Evolutionary conservation across 1,140 invertebrate genomes (phyloP).

Genomic region (Elymnias hypermnestra): DNA sequence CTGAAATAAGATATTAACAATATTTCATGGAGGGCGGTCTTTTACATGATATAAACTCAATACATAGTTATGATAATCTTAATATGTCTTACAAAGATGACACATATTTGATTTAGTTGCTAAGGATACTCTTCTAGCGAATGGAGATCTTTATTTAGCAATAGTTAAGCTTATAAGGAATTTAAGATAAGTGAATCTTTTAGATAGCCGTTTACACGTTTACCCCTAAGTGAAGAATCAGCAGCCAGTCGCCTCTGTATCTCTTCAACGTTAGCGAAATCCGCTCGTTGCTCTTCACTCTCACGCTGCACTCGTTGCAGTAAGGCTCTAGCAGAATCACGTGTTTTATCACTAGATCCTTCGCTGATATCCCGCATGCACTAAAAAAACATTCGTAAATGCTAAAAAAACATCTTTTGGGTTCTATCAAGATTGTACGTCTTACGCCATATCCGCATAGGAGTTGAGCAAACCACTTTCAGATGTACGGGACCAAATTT

Average conservation of each 20-base stretch:
- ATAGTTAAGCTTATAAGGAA: too few species aligned
- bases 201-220: too few species aligned
- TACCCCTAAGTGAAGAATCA: slow-evolving; percentile 34
- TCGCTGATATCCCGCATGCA: slow-evolving; percentile 24
- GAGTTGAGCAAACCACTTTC: not conserved
- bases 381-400: slow-evolving; percentile 14
- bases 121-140: too few species aligned
- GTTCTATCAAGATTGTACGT: too few species aligned
- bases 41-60: not conserved
- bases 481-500: not conserved
- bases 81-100: too few species aligned
- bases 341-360: slow-evolving; percentile 2
- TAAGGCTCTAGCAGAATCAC: slow-evolving; percentile 17
- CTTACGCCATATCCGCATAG: too few species aligned
- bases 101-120: too few species aligned
- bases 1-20: slow-evolving; percentile 43
- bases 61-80: too few species aligned
- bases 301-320: slow-evolving; percentile 26
- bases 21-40: too few species aligned
- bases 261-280: slow-evolving; percentile 48
- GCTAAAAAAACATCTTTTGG: not conserved
- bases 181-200: too few species aligned
- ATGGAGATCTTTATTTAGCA: too few species aligned
- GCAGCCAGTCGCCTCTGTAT: slow-evolving; percentile 43
- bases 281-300: slow-evolving; percentile 35